phyloP scores from a whole-genome alignment of 2,888 invertebrate species.

The Oxytorus armatus region DNA sequence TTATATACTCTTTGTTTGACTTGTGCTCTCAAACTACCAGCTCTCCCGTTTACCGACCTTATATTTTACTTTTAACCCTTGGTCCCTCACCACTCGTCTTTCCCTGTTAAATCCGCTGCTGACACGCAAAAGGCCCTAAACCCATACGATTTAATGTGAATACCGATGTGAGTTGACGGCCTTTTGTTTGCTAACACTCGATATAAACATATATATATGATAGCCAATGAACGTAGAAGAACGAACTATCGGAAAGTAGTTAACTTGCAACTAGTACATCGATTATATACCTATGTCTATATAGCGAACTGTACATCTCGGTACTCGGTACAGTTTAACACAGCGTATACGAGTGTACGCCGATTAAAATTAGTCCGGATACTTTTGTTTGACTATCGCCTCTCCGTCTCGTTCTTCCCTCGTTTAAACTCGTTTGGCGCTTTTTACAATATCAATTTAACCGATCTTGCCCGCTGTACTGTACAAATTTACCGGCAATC shows the following conservation, averaged over 20 bases:
- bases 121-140: background rate
- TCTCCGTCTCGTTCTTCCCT: constrained; percentile 7
- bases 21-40: constrained; percentile 67
- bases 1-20: constrained; percentile 69
- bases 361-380: constrained; percentile 52
- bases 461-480: constrained; percentile 20
- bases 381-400: constrained; percentile 65
- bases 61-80: constrained; percentile 69
- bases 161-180: background rate
- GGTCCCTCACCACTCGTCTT: background rate
- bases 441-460: constrained; percentile 30
- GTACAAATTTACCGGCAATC: constrained; percentile 48
- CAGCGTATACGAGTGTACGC: constrained; percentile 28
- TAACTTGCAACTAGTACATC: background rate
- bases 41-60: constrained; percentile 53
- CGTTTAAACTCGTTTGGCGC: constrained; percentile 24
- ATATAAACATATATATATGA: constrained; percentile 1
- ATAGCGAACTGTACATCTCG: background rate
- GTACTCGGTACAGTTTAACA: background rate
- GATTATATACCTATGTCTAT: background rate
- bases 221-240: constrained; percentile 29
- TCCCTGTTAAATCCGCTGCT: background rate
- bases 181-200: background rate
- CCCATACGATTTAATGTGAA: background rate
- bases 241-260: constrained; percentile 63